Percentiles rank a stretch among this genome's conserved stretches.
These are phyloP conservation scores for Apteryx owenii DNA, from an alignment of 2,113 vertebrate genomes.

Conservation along the genomic window DNA sequence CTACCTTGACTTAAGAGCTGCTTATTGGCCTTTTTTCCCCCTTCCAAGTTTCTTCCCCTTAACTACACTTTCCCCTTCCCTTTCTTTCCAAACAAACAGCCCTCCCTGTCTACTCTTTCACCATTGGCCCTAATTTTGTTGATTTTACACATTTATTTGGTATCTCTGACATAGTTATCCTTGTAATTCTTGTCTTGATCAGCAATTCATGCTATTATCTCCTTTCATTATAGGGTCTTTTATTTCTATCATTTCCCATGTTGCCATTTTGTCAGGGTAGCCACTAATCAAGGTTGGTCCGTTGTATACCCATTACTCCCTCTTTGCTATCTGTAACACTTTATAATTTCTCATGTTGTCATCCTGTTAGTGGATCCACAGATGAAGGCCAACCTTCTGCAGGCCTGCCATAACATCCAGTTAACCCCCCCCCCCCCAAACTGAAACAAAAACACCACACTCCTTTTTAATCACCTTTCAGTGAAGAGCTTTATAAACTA, in stretches of 20 bases:
- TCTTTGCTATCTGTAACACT: neutral
- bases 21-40: accelerated
- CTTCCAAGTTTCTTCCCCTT: neutral
- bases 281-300: neutral
- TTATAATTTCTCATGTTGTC: neutral
- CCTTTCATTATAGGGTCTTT: neutral
- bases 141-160: neutral
- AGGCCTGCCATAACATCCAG: accelerated
- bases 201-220: neutral
- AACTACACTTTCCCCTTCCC: neutral
- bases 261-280: neutral
- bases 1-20: neutral
- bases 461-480: neutral
- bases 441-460: neutral
- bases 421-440: neutral
- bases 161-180: neutral
- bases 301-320: accelerated
- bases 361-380: neutral
- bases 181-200: neutral
- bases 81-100: neutral
- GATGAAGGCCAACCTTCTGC: neutral
- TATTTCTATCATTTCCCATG: neutral
- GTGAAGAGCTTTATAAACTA: neutral
- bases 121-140: neutral
- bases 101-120: neutral